These are phyloP conservation scores for Axea sp. DNA, from an alignment of 2,888 invertebrate genomes.

Conservation along the genomic window DNA sequence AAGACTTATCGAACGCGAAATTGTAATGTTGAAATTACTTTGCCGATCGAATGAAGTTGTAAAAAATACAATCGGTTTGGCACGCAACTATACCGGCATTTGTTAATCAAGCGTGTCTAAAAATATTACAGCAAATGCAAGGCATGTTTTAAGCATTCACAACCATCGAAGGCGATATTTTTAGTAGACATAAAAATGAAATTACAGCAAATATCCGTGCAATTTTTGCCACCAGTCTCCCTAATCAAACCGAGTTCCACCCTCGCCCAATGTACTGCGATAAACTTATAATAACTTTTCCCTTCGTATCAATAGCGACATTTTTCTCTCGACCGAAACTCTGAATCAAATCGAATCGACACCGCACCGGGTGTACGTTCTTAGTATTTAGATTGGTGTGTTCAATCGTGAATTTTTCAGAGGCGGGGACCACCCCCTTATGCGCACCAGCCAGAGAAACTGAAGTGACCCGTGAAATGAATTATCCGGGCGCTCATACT, in stretches of 20 bases:
- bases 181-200: no score
- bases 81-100: no score
- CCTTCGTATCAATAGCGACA: conserved; percentile 4
- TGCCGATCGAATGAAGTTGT: no score
- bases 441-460: conserved; percentile 6
- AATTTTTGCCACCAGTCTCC: no score
- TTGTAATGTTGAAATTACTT: no score
- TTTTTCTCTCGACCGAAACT: conserved; percentile 15
- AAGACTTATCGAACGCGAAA: no score
- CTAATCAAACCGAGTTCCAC: neutral
- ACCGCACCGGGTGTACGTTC: conserved; percentile 11
- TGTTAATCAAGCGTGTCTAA: no score
- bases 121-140: no score
- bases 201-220: no score
- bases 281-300: conserved; percentile 23
- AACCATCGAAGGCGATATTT: no score
- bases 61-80: no score
- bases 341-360: conserved; percentile 8
- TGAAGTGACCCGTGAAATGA: conserved; percentile 54
- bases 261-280: neutral
- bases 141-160: no score
- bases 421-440: neutral
- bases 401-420: conserved; percentile 22
- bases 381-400: conserved; percentile 33
- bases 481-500: conserved; percentile 49